Conservation (phyloP, 1,140 invertebrate species). For the Pollicipes pollicipes region DNA sequence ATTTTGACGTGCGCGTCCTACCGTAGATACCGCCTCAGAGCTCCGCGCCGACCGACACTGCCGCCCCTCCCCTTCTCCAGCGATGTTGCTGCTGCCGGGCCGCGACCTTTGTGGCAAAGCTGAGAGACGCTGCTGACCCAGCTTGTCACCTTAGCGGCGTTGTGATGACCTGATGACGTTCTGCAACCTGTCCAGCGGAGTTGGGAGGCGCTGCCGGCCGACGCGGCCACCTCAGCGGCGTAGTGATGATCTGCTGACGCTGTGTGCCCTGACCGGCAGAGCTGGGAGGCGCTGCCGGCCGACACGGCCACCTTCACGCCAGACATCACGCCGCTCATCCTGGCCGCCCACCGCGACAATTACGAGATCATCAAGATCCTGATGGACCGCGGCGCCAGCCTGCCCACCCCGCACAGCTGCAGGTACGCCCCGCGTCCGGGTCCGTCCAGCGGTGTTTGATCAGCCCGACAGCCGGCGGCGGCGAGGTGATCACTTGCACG, state of each 20-base stretch:
- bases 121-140: not conserved
- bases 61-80: too few relatives aligned
- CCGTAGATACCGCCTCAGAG: too few relatives aligned
- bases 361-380: constrained; percentile 98
- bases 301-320: constrained; percentile 88
- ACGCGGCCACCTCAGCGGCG: constrained; percentile 82
- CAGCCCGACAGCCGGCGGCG: too few relatives aligned
- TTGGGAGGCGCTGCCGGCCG: constrained; percentile 72
- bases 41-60: too few relatives aligned
- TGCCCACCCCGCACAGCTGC: constrained; percentile 81
- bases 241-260: too few relatives aligned
- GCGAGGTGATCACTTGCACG: too few relatives aligned
- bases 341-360: constrained; percentile 90
- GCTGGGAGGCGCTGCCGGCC: constrained; percentile 72
- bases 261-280: constrained; percentile 35
- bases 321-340: constrained; percentile 87
- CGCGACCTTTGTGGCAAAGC: too few relatives aligned
- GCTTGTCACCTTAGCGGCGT: too few relatives aligned
- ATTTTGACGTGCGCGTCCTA: too few relatives aligned
- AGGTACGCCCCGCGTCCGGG: constrained; percentile 30
- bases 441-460: too few relatives aligned
- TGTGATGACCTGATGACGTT: not conserved
- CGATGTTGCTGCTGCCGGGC: too few relatives aligned
- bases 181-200: constrained; percentile 36
- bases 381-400: constrained; percentile 65